Percentiles rank a stretch among this genome's conserved stretches.
phyloP scores from a whole-genome alignment of 2,888 invertebrate genomes.

The Nephrotoma guestfalica region DNA sequence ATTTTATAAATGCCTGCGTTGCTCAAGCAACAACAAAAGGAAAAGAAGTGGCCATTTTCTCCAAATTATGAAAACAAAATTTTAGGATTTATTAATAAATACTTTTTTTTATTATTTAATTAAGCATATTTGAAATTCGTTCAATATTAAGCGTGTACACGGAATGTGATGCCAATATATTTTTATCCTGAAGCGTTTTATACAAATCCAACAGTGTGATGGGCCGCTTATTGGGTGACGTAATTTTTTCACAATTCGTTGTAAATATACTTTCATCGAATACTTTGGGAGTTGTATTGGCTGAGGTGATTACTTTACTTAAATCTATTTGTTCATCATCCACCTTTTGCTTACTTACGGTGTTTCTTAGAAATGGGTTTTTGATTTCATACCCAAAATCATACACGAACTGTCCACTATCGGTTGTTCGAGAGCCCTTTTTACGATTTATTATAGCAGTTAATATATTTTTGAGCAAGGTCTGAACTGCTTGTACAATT shows the following conservation, averaged over 20 bases:
- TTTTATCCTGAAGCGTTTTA: constrained; percentile 39
- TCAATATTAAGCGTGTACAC: constrained; percentile 72
- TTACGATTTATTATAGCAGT: constrained; percentile 62
- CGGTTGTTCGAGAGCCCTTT: constrained; percentile 58
- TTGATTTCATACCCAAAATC: constrained; percentile 64
- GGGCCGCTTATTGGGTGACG: constrained; percentile 20
- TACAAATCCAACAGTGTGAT: constrained; percentile 43
- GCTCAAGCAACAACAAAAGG: constrained; percentile 55
- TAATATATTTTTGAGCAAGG: constrained; percentile 69
- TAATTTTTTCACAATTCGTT: constrained; percentile 48
- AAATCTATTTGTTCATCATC: constrained; percentile 41
- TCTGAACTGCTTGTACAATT: constrained; percentile 64
- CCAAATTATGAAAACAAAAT: constrained; percentile 48
- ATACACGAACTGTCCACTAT: constrained; percentile 60
- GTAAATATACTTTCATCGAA: constrained; percentile 63
- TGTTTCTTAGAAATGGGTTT: constrained; percentile 67
- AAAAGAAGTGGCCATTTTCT: constrained; percentile 51
- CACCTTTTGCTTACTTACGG: constrained; percentile 48
- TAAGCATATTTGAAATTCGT: constrained; percentile 45
- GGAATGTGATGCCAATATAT: constrained; percentile 63
- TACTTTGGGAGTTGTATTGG: constrained; percentile 51
- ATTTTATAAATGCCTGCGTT: constrained; percentile 64
- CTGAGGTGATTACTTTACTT: constrained; percentile 43
- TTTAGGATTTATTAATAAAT: background rate
- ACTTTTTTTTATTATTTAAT: constrained; percentile 23